Base-by-base conservation (phyloP, 2,113 vertebrate species). In the Sminthopsis crassicaudata region DNA sequence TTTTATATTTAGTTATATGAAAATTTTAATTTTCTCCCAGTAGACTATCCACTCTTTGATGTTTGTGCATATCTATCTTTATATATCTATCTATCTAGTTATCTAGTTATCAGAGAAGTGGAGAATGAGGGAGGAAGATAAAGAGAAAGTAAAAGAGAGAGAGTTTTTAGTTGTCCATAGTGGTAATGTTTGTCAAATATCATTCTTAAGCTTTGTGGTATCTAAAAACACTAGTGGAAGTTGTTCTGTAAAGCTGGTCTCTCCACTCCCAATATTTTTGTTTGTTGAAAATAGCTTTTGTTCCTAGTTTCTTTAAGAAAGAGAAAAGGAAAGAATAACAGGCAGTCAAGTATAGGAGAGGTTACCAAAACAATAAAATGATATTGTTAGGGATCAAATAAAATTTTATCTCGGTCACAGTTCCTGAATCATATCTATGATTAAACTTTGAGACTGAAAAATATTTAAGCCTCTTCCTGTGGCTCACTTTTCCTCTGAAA, bases 241-340 rank as follows among this genome's bases (percentile, higher is more conserved):
- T 94, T 96, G 90, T 67, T 94, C 92, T 55, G 84, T 84, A 92
- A 95, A 89, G 54, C 19, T 57, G 55, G 25, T 26, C 52, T 96
- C 55, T 93, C 93, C 46, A 89, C 48, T 53, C 94, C 90, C 22
- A 50, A 46, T 51, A 91, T 90, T 54, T 53, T 57, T 57, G 8
- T 96, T 55, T 92, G 46, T 50, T 54, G n/a, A 89, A 96, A 96
- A 94, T 8, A 91, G 48, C 57, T 95, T 91, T 97, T 91, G 57
- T 46, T 94, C 92, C 92, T 90, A 53, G 84, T 94, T 60, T 11
- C 27, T 60, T 60, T 11, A 30, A 30, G 26, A 60, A 60, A 60
- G 27, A 26, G 26, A 8, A 60, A 60, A 30, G 57, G 11, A 60
- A 30, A 92, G 93, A 91, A 57, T 26, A 23, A 57, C 25, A 55